Evolutionary conservation across 2,888 invertebrate species (phyloP), one percentile per base, ranked within the genome.

Genomic region (Smittia sp.): DNA sequence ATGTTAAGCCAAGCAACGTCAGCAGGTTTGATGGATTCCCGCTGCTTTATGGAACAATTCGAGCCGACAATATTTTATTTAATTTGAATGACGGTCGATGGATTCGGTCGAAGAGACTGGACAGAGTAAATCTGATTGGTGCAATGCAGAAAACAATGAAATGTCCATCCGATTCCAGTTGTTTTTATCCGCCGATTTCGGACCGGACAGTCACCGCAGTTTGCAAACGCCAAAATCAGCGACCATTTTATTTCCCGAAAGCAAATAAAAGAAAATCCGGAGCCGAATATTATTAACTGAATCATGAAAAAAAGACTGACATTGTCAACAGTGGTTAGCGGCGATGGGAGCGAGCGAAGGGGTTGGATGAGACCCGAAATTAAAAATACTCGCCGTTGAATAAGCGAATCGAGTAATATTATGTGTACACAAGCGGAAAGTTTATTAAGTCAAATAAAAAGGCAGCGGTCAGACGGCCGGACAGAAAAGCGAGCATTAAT

Each of bases 391-490:
- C 38, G 52, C 6, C 15, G 15, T 52, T 52, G 52, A 3, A 52
- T 52, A 52, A 52, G 15, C 15, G n/a, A 52, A 52, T 52, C 13
- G 52, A 18, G 52, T 38, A 38, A 38, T 38, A 52, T 52, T 7
- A 18, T 15, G 15, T 13, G 15, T 15, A 52, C 7, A 3, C 13
- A 52, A 52, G 15, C 15, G 52, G 15, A 52, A 13, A 52, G 52
- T n/a, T 52, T 52, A 52, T 52, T 52, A 52, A 52, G 15, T 52
- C 52, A 52, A 52, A 52, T n/a, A 4, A 52, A 52, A n/a, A 52
- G 15, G 52, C 52, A 15, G 9, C 4, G 3, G 13, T 15, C 3
- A 18, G 3, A 52, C 52, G 11, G 11, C 38, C n/a, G 11, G 38
- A 38, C 7, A 38, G 38, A 6, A 38, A 38, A 38, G 11, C 38